Evolutionary conservation across 2,888 invertebrate species (phyloP), one percentile per base, ranked within the genome.

Genomic region (Phortica okadai): DNA sequence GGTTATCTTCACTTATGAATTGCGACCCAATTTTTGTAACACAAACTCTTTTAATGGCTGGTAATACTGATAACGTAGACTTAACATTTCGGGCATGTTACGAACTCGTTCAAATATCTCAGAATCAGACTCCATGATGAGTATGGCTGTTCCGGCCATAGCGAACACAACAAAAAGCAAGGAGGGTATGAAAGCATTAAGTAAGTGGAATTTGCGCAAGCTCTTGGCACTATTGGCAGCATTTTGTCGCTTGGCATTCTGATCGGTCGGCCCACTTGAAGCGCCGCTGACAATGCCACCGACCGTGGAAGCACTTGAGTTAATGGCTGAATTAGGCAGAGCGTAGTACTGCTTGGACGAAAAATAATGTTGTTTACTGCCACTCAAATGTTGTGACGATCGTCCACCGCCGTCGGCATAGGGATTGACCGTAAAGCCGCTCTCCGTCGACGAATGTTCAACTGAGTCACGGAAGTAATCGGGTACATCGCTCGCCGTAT

Each of bases 381-480:
- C 79, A 76, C 81, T 86, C 67, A 83, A 84, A 79, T 87, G 81
- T 66, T 81, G 77, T 33, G 33, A 25, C 82, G 81, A 10, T 59
- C 70, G 59, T 25, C 69, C 45, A 21, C 33, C 56, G n/a, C 25
- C 70, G 14, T 87, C 88, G 16, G 83, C 88, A 74, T 89, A 91
- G 2, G 86, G 83, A 79, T 84, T 89, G 8, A 77, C 78, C 50
- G 89, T 91, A 82, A 94, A 92, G 84, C 95, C 95, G 76, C 95
- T 95, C 91, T 96, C 96, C 14, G 95, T 95, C 42, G 96, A 96
- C 67, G 96, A 96, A 90, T 96, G 96, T 89, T 96, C 95, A 86
- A 95, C 94, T 83, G 95, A 95, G 91, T 95, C 95, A 54, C 95
- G 94, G 88, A 95, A 94, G 90, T 74, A 66, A 88, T 95, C 95